These are phyloP conservation scores for Neotragus moschatus DNA, from an alignment of 2,113 vertebrate genomes.

Conservation along the genomic window DNA sequence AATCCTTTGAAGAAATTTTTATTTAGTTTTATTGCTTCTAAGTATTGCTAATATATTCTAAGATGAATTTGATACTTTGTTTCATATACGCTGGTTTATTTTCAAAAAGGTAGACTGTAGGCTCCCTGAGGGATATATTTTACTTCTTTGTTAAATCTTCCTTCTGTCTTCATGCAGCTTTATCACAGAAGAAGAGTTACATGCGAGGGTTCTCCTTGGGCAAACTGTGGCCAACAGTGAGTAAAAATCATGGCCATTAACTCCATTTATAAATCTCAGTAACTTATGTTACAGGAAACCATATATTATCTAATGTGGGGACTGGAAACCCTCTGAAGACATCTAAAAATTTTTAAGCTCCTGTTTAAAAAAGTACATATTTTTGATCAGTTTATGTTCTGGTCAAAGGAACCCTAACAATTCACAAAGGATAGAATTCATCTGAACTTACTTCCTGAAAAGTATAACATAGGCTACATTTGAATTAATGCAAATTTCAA, in stretches of 20 bases:
- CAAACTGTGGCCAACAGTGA: not conserved
- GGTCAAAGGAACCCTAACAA: not conserved
- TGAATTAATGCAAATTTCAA: not conserved
- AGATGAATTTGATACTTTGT: conserved; percentile 55
- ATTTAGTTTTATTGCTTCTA: conserved; percentile 60
- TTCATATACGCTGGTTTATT: not conserved
- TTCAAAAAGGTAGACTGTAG: not conserved
- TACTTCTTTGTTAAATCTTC: not conserved
- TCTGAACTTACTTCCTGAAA: not conserved
- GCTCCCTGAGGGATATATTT: not conserved
- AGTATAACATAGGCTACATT: not conserved
- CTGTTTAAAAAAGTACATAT: not conserved
- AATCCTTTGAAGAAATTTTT: conserved; percentile 70
- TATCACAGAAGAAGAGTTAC: not conserved
- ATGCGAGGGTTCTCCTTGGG: not conserved
- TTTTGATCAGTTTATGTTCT: not conserved
- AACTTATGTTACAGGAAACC: not conserved
- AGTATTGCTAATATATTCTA: conserved; percentile 59
- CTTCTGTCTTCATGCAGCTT: not conserved
- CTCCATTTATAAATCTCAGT: not conserved
- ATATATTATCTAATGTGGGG: not conserved
- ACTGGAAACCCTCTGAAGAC: not conserved
- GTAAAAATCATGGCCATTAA: not conserved
- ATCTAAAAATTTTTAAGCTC: not conserved
- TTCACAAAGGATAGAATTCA: not conserved